A percentile compares a stretch with the other conserved stretches of the same genome.
Evolutionary conservation across 1,140 invertebrate genomes (phyloP).

Genomic region (Lordiphosa clarofinis): DNA sequence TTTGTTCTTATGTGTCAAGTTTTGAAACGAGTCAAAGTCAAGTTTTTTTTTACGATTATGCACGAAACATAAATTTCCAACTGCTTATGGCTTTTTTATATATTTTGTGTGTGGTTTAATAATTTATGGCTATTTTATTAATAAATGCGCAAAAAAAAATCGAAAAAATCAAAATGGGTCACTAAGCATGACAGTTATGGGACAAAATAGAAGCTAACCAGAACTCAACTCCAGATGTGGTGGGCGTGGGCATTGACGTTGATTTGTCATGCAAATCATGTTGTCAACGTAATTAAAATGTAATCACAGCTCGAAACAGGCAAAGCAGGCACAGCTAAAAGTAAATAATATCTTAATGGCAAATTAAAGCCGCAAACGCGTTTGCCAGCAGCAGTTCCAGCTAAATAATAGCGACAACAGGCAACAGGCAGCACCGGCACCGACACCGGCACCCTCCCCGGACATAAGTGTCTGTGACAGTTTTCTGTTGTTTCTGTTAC

Average conservation of each 20-base stretch:
- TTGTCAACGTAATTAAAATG: slow-evolving; percentile 71
- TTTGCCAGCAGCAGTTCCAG: slow-evolving; percentile 15
- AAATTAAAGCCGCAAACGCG: slow-evolving; percentile 69
- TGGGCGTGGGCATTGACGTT: slow-evolving; percentile 30
- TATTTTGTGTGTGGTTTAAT: not conserved
- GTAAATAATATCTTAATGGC: slow-evolving; percentile 68
- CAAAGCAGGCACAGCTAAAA: slow-evolving; percentile 28
- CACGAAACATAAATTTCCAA: slow-evolving; percentile 56
- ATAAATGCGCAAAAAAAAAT: slow-evolving; percentile 59
- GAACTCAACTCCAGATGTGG: slow-evolving; percentile 41
- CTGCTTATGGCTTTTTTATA: slow-evolving; percentile 42
- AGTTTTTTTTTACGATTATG: slow-evolving; percentile 48
- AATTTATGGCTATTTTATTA: slow-evolving; percentile 66
- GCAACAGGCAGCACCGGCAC: slow-evolving; percentile 6
- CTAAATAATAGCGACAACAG: slow-evolving; percentile 1
- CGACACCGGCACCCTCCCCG: not conserved
- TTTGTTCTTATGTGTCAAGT: no score
- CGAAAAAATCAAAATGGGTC: slow-evolving; percentile 61
- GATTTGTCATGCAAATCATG: slow-evolving; percentile 71
- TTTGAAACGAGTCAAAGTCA: slow-evolving; percentile 57
- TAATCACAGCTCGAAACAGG: slow-evolving; percentile 31
- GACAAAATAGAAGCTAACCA: slow-evolving; percentile 32
- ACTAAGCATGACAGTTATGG: slow-evolving; percentile 67
- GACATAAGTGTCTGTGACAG: not conserved
- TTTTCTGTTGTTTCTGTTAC: no score